Evolutionary conservation across 2,113 vertebrate genomes (phyloP).

Genomic region (Chaetorhynchus papuensis): DNA sequence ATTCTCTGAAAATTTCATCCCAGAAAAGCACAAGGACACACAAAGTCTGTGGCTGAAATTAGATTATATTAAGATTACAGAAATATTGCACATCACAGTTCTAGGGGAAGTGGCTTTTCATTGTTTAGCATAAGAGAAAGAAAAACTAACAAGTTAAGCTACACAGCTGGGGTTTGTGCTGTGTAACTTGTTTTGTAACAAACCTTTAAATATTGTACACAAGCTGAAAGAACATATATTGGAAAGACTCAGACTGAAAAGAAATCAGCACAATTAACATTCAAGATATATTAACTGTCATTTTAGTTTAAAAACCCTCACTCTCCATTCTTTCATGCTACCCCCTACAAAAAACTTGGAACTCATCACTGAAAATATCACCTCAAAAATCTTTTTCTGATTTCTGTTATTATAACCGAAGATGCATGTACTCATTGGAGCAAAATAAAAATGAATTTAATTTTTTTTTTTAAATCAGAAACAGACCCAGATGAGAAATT

Average conservation of each 20-base stretch:
- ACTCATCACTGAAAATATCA: conserved; percentile 18
- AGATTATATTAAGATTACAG: conserved; percentile 18
- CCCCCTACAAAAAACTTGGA: conserved; percentile 3
- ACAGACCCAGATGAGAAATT: conserved; percentile 37
- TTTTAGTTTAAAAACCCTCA: not conserved
- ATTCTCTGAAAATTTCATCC: conserved; percentile 22
- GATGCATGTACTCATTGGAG: not conserved
- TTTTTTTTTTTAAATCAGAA: conserved; percentile 29
- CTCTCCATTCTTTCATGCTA: not conserved
- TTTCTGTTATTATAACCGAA: conserved; percentile 42
- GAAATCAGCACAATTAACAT: not conserved
- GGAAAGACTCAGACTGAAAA: not conserved
- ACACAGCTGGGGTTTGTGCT: not conserved
- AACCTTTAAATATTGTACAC: not conserved
- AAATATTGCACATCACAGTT: not conserved
- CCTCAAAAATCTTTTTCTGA: conserved; percentile 24
- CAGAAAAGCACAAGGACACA: not conserved
- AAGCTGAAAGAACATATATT: not conserved
- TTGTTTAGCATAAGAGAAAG: conserved; percentile 25
- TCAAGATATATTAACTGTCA: not conserved
- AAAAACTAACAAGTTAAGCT: not conserved
- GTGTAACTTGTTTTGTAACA: not conserved
- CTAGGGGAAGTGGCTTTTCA: conserved; percentile 15
- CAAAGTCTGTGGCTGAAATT: not conserved
- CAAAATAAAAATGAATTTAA: conserved; percentile 18